Conservation (phyloP, 2,113 vertebrate genomes). For the Gobius niger region DNA sequence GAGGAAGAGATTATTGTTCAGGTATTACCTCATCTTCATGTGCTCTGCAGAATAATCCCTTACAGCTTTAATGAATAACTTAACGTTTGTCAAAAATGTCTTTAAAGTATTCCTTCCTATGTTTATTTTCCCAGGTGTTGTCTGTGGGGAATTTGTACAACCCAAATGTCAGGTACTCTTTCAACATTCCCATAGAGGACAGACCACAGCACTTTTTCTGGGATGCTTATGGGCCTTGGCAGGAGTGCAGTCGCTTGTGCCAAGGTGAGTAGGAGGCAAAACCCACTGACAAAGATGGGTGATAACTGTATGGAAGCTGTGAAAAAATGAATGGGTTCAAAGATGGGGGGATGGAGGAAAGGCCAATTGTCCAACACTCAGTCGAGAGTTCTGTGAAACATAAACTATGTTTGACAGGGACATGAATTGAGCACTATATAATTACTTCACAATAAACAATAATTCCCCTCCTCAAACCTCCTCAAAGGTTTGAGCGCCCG, state of each 20-base stretch:
- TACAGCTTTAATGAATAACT: background rate
- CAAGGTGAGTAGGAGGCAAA: constrained; percentile 85
- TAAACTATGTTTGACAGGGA: constrained; percentile 31
- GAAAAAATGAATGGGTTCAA: constrained; percentile 40
- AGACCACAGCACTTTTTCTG: constrained; percentile 93
- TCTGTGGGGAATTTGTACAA: constrained; percentile 95
- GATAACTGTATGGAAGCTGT: constrained; percentile 26
- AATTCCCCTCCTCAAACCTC: no score
- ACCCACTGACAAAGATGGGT: constrained; percentile 35
- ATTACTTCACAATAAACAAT: no score
- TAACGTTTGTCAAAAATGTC: background rate
- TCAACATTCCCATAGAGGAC: constrained; percentile 96
- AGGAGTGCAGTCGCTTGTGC: constrained; percentile 91
- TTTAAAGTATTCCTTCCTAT: constrained; percentile 3
- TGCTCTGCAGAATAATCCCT: background rate
- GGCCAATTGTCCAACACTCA: background rate
- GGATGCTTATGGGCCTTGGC: constrained; percentile 94
- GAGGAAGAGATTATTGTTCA: constrained; percentile 93
- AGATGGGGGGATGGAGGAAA: background rate
- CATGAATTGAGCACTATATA: constrained; percentile 14
- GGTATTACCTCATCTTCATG: constrained; percentile 66
- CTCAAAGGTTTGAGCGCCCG: no score
- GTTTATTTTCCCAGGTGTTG: constrained; percentile 80
- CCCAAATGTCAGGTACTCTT: constrained; percentile 93
- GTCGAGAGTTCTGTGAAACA: background rate